A percentile compares a stretch with the other conserved stretches of the same genome.
Evolutionary conservation across 2,797 vertebrate species (phyloP).

Genomic region (Nyctalus aviator): DNA sequence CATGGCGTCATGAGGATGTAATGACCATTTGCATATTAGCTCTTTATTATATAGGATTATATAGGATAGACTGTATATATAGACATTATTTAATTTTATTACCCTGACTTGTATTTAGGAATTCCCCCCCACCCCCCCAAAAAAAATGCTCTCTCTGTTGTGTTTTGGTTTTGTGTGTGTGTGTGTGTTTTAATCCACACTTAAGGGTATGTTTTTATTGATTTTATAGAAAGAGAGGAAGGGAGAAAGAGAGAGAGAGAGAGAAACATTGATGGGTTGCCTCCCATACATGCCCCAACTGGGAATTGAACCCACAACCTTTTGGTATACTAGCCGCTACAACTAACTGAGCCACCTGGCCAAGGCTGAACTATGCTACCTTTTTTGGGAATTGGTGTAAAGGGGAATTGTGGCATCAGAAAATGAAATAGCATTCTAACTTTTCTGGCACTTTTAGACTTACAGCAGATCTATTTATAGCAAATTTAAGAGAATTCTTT

Average conservation of each 20-base stretch:
- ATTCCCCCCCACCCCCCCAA: accelerated
- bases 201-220: neutral
- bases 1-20: too few species aligned
- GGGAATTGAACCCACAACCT: neutral
- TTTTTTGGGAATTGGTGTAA: slow-evolving; percentile 6
- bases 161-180: too few species aligned
- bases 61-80: too few species aligned
- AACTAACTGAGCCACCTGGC: neutral
- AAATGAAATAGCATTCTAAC: neutral
- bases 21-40: too few species aligned
- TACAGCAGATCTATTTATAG: neutral
- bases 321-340: neutral
- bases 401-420: slow-evolving; percentile 13
- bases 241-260: neutral
- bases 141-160: too few species aligned
- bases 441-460: neutral
- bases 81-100: slow-evolving; percentile 26
- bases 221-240: neutral
- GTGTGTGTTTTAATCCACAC: too few species aligned
- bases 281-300: neutral
- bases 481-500: slow-evolving; percentile 55
- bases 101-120: slow-evolving; percentile 23
- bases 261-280: neutral
- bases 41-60: too few species aligned
- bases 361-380: neutral